Percentiles rank a stretch among this genome's conserved stretches.
These are phyloP conservation scores for Acanthacorydalis orientalis DNA, from an alignment of 2,888 invertebrate genomes.

Conservation along the genomic window DNA sequence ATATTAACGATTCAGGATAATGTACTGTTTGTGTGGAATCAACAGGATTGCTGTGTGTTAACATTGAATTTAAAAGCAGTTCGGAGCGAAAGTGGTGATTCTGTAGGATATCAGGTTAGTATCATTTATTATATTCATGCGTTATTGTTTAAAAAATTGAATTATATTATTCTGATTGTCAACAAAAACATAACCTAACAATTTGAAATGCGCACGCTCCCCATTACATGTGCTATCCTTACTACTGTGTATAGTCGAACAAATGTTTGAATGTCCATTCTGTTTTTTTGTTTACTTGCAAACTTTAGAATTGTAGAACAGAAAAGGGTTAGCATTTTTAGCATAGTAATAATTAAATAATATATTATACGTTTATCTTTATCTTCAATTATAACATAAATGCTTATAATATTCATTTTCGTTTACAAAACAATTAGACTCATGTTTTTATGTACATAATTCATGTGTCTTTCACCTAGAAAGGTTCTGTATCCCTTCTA, in stretches of 20 bases:
- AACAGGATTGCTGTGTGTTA: slow-evolving; percentile 42
- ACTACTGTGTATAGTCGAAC: background rate
- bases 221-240: background rate
- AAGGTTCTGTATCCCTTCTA: no score
- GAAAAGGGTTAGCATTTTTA: no score
- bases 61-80: slow-evolving; percentile 38
- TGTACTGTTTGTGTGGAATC: slow-evolving; percentile 50
- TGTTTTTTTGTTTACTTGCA: background rate
- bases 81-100: slow-evolving; percentile 25
- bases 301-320: background rate
- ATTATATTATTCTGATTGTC: background rate
- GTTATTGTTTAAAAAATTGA: no score
- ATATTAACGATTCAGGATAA: slow-evolving; percentile 46
- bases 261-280: background rate
- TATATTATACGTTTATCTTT: no score
- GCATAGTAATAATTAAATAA: no score
- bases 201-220: no score
- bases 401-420: no score
- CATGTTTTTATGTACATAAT: no score
- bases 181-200: background rate
- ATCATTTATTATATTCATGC: background rate
- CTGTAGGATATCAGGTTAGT: slow-evolving; percentile 42
- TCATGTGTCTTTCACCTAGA: no score
- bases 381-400: no score
- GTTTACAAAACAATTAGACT: no score